A percentile compares a stretch with the other conserved stretches of the same genome.
phyloP scores from a whole-genome alignment of 2,888 invertebrate genomes.

The Callosobruchus maculatus region DNA sequence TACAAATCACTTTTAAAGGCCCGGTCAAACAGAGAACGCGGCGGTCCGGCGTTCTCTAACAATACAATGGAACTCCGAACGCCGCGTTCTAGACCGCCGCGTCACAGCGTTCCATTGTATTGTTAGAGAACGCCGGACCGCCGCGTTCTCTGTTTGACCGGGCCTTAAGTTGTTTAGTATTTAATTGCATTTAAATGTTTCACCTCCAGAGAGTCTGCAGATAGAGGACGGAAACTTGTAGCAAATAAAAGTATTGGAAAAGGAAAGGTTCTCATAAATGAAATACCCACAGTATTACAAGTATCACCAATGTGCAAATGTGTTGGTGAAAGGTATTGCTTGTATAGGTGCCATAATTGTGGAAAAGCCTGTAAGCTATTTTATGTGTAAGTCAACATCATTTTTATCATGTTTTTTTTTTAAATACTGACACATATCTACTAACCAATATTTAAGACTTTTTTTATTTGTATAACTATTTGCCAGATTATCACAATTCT shows the following conservation, averaged over 20 bases:
- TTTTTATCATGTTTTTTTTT: background rate
- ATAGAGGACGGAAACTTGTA: constrained; percentile 21
- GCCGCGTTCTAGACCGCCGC: too few relatives aligned
- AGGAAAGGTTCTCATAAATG: constrained; percentile 23
- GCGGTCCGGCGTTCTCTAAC: too few relatives aligned
- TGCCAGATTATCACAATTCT: too few relatives aligned
- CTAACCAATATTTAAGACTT: too few relatives aligned
- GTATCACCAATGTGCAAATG: constrained; percentile 26
- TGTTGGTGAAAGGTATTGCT: constrained; percentile 10
- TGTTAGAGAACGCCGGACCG: too few relatives aligned
- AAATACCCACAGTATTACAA: constrained; percentile 27
- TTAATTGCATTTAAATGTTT: constrained; percentile 3
- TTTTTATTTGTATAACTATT: too few relatives aligned
- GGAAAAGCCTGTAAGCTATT: constrained; percentile 20
- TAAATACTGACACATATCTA: too few relatives aligned
- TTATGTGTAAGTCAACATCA: constrained; percentile 21
- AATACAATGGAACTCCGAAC: too few relatives aligned
- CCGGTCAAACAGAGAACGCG: too few relatives aligned
- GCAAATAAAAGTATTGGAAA: constrained; percentile 16
- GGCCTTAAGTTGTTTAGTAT: too few relatives aligned
- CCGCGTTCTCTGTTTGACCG: too few relatives aligned
- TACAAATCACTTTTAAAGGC: background rate
- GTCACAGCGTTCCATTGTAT: too few relatives aligned
- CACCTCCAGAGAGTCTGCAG: constrained; percentile 8
- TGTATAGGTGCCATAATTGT: constrained; percentile 32